Conservation (phyloP, 2,797 vertebrate species). For the Halcyon smyrnensis region DNA sequence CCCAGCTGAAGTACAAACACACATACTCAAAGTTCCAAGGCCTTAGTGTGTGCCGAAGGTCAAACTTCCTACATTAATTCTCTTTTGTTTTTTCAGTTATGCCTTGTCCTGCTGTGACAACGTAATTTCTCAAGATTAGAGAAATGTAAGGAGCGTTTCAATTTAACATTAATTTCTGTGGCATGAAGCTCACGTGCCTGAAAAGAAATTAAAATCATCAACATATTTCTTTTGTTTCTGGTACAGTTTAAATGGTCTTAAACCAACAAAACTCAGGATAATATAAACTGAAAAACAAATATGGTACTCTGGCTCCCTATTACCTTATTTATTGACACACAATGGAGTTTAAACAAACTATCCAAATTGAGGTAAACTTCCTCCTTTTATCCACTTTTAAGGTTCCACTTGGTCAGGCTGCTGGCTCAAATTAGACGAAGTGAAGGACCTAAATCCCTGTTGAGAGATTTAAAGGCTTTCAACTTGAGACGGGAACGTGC, state of each 20-base stretch:
- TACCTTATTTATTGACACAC: neutral
- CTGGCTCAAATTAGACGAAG: neutral
- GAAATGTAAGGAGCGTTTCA: neutral
- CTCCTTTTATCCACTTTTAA: neutral
- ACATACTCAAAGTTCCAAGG: neutral
- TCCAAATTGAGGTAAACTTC: neutral
- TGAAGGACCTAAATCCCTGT: neutral
- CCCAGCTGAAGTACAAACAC: neutral
- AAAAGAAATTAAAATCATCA: neutral
- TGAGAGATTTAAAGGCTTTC: neutral
- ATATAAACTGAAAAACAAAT: neutral
- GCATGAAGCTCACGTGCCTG: neutral
- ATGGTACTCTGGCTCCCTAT: neutral
- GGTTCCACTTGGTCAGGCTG: neutral
- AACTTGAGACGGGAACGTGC: neutral
- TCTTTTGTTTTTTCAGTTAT: neutral
- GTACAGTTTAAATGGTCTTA: neutral
- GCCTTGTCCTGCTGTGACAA: neutral
- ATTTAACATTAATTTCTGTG: neutral
- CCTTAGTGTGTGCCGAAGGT: neutral
- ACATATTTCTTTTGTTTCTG: neutral
- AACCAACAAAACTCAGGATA: neutral
- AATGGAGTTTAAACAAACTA: neutral
- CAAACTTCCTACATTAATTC: neutral
- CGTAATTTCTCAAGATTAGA: neutral